Evolutionary conservation across 2,113 vertebrate genomes (phyloP).

Genomic region (Plecotus auritus): DNA sequence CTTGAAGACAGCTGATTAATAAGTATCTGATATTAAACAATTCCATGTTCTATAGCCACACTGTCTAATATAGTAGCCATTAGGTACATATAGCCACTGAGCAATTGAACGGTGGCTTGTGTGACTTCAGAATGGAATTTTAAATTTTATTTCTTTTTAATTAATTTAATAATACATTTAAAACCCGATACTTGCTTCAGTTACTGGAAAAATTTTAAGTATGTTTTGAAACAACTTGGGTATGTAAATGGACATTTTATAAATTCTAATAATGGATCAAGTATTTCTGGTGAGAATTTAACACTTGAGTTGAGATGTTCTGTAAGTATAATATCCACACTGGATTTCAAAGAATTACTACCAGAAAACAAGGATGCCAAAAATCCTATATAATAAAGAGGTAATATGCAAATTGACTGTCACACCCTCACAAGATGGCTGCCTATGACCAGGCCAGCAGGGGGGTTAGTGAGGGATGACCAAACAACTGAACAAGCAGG

Average conservation of each 20-base stretch:
- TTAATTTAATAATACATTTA: background rate
- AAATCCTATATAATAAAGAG: background rate
- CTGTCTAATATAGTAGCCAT: background rate
- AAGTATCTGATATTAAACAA: background rate
- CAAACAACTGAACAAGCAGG: too few species aligned
- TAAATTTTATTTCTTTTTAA: background rate
- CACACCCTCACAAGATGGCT: too few species aligned
- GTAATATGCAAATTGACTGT: too few species aligned
- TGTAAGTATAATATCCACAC: background rate
- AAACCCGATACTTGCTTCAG: background rate
- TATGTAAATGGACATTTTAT: background rate
- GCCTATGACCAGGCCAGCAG: too few species aligned
- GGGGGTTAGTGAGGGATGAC: too few species aligned
- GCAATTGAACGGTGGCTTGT: background rate
- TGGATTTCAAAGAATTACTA: background rate
- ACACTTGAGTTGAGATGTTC: background rate
- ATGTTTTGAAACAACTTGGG: background rate
- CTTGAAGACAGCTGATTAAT: background rate
- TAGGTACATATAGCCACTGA: background rate
- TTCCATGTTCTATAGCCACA: background rate
- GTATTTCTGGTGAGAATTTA: background rate
- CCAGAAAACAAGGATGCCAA: background rate
- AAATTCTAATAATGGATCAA: slow-evolving; percentile 6
- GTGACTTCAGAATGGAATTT: background rate
- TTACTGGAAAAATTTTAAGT: background rate